phyloP scores from a whole-genome alignment of 2,797 vertebrate species.

The Limosa lapponica region DNA sequence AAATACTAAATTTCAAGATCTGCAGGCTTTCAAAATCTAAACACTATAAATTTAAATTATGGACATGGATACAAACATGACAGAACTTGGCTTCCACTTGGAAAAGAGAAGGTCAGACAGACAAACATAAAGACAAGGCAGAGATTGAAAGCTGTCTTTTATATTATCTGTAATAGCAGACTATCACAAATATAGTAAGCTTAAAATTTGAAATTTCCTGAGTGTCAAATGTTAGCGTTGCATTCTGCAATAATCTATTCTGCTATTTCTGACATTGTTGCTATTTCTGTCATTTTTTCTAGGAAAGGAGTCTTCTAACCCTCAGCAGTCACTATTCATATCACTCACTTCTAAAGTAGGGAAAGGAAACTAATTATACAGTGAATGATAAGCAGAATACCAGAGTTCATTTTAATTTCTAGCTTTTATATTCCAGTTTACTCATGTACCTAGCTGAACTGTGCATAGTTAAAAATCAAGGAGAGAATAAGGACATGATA shows the following conservation, averaged over 20 bases:
- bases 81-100: not conserved
- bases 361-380: not conserved
- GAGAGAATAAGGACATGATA: not conserved
- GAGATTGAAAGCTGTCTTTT: not conserved
- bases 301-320: not conserved
- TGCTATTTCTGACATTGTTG: not conserved
- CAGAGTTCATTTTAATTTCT: not conserved
- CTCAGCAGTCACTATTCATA: not conserved
- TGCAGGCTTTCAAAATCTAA: not conserved
- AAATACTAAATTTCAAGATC: not conserved
- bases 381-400: not conserved
- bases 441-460: not conserved
- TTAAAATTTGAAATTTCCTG: not conserved
- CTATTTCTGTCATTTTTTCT: not conserved
- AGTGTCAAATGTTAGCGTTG: not conserved
- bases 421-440: not conserved
- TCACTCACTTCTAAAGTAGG: not conserved
- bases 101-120: not conserved
- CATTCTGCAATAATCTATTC: not conserved
- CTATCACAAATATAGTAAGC: not conserved
- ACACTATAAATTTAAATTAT: not conserved
- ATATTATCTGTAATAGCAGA: not conserved
- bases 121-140: not conserved
- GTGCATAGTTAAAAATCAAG: not conserved
- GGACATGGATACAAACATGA: not conserved